Base-by-base conservation (phyloP, 2,797 vertebrate species). In the Pseudotriccus pelzelni region DNA sequence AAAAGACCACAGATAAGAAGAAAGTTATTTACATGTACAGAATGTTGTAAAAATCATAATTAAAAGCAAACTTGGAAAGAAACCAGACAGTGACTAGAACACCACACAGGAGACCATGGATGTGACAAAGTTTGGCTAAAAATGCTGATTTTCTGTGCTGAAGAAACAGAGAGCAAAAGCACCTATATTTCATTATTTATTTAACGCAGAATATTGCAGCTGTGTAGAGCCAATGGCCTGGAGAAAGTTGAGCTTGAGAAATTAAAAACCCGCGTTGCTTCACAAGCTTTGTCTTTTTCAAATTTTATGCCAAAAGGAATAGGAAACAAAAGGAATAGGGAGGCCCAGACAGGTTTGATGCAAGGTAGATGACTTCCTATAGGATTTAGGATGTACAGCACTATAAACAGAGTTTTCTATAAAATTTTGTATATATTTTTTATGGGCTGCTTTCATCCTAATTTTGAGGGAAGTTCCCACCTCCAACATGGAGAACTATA, bases 31-130 rank as follows among this genome's bases (percentile, higher is more conserved):
- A 23, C 4, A 3, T 11, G 6, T 4, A 47, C 6, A 55, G 36
- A 83, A 56, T 21, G 25, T 7, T 52, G 28, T 25, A 56, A 75
- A 91, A 56, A 20, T 52, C 13, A 3, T 36, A 44, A 36, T 2
- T 80, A 43, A 75, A 88, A 69, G 2, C 6, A 60, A 93, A 56
- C 7, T 32, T 68, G 18, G 56, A 20, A 79, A 82, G 7, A 39
- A 90, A 41, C 8, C 11, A 44, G 28, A 8, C 14, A 34, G 8
- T 60, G 37, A 56, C 30, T 44, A 34, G 11, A 92, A 32, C 4
- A 63, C 10, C 3, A 8, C 7, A 19, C 1, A 39, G 55, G 32
- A 67, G 15, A 52, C 7, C 4, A 7, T 2, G 2, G 5, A 27
- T 34, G 20, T 32, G 52, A 67, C 30, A 43, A 53, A 41, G 5